These are phyloP conservation scores for Erebia palarica DNA, from an alignment of 2,888 invertebrate species.

Conservation along the genomic window DNA sequence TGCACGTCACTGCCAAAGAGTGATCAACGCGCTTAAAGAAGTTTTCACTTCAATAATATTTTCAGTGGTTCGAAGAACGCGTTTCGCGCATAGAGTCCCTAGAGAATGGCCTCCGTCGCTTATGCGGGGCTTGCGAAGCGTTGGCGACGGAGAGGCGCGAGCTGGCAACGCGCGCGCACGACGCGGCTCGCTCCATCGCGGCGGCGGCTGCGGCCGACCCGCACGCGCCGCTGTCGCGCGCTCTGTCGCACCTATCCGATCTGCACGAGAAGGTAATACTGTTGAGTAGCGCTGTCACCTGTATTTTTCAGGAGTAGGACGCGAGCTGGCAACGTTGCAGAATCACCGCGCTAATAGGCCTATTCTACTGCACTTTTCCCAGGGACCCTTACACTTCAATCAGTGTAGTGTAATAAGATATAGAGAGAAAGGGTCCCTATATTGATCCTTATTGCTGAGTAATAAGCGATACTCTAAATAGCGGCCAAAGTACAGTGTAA, in stretches of 20 bases:
- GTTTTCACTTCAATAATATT: no score
- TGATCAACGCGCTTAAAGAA: no score
- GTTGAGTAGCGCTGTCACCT: background rate
- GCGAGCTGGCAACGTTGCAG: conserved; percentile 1
- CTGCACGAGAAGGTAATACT: conserved; percentile 87
- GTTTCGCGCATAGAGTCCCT: conserved; percentile 94
- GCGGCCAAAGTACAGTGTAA: no score
- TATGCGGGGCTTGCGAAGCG: conserved; percentile 93
- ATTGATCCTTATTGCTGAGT: no score
- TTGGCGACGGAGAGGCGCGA: conserved; percentile 94
- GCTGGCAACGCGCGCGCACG: conserved; percentile 88
- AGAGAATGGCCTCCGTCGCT: conserved; percentile 93
- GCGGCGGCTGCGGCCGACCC: conserved; percentile 91
- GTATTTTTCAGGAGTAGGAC: background rate
- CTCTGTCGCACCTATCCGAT: conserved; percentile 94
- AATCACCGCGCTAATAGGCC: no score
- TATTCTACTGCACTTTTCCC: no score
- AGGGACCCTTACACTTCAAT: no score
- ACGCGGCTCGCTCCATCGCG: conserved; percentile 92
- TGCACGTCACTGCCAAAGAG: no score
- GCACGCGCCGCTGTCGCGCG: conserved; percentile 89
- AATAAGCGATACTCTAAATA: no score
- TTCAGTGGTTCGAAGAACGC: conserved; percentile 99
- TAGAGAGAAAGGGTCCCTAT: no score
- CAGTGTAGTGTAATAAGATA: no score